Conservation (phyloP, 2,888 invertebrate genomes). For the Leucophenga montana region DNA sequence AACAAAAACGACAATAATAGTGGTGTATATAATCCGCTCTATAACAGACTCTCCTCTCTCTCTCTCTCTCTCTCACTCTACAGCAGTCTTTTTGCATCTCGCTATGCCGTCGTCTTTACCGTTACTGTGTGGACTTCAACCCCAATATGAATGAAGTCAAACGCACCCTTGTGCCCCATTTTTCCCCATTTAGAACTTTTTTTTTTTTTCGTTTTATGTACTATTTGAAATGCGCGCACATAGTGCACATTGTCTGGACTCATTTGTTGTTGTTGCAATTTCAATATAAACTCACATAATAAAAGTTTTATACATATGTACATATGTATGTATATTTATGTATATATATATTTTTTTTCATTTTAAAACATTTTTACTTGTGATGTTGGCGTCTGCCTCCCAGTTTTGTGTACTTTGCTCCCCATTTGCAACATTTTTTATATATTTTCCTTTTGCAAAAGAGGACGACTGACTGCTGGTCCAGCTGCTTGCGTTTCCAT, state of each 20-base stretch:
- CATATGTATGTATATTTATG: too few species aligned
- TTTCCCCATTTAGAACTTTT: neutral
- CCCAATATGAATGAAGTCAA: neutral
- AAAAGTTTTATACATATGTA: too few species aligned
- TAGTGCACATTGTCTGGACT: conserved; percentile 16
- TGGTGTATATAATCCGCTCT: conserved; percentile 40
- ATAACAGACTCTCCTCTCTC: conserved; percentile 31
- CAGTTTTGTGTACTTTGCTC: too few species aligned
- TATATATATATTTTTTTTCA: too few species aligned
- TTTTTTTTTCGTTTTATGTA: conserved; percentile 13
- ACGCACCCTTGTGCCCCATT: neutral
- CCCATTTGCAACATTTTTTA: neutral
- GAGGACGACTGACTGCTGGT: too few species aligned
- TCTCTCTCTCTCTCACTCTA: neutral
- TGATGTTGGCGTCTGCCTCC: too few species aligned
- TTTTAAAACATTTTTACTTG: too few species aligned
- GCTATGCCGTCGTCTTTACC: neutral
- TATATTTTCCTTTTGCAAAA: neutral
- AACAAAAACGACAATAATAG: neutral
- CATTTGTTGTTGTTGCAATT: conserved; percentile 29
- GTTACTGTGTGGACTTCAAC: neutral
- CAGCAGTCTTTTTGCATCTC: neutral
- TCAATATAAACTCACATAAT: neutral
- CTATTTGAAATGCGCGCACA: neutral
- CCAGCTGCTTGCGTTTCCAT: neutral